These are phyloP conservation scores for Phenganax marumi DNA, from an alignment of 92 coral and sea anemone species.

Conservation along the genomic window DNA sequence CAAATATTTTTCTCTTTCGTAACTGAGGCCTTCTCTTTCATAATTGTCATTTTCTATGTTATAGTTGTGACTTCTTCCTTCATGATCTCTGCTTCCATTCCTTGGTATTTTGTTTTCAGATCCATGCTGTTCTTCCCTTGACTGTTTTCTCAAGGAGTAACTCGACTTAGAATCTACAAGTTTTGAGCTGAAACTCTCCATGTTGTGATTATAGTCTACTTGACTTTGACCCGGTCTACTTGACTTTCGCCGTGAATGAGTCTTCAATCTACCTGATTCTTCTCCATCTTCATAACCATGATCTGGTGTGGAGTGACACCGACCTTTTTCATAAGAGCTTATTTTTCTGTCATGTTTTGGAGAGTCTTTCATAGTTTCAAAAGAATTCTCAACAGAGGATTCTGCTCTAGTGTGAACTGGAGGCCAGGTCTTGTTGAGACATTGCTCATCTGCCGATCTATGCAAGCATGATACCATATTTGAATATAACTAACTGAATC, in stretches of 20 bases:
- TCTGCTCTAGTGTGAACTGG: neutral
- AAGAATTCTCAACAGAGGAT: neutral
- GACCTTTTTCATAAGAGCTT: too few relatives aligned
- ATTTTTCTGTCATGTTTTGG: too few relatives aligned
- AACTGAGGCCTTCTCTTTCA: too few relatives aligned
- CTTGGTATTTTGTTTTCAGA: neutral
- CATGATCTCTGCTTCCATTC: neutral
- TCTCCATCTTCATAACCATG: too few relatives aligned
- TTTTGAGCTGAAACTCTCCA: too few relatives aligned
- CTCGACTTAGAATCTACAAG: neutral
- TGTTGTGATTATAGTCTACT: too few relatives aligned
- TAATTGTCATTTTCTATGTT: too few relatives aligned
- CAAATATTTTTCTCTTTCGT: too few relatives aligned
- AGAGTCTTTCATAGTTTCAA: neutral
- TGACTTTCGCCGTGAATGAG: too few relatives aligned
- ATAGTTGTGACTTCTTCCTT: neutral
- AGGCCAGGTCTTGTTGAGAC: constrained; percentile 3
- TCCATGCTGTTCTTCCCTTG: neutral
- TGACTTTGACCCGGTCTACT: too few relatives aligned
- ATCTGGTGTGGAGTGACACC: too few relatives aligned
- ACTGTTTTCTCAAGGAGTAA: neutral
- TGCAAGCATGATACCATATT: neutral
- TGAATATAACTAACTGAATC: neutral
- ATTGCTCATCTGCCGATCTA: neutral
- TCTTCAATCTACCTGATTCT: too few relatives aligned